Conservation (phyloP, 2,113 vertebrate genomes). For the Mobula birostris region DNA sequence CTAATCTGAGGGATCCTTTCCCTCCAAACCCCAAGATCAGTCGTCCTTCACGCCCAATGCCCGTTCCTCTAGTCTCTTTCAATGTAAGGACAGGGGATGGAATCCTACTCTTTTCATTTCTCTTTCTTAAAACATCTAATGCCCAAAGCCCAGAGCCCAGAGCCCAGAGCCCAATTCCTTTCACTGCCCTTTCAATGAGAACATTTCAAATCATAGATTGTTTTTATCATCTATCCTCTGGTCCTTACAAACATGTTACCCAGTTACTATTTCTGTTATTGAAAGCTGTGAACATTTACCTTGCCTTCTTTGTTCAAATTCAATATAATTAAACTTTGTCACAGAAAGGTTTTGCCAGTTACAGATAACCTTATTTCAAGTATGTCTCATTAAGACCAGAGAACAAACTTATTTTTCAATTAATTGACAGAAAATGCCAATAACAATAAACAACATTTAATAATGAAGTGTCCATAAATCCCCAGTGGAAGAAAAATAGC, state of each 20-base stretch:
- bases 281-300: background rate
- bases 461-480: background rate
- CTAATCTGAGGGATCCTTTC: background rate
- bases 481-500: background rate
- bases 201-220: background rate
- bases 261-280: background rate
- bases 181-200: background rate
- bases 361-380: background rate
- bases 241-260: background rate
- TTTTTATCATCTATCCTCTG: background rate
- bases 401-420: background rate
- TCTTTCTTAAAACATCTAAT: background rate
- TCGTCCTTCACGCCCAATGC: background rate
- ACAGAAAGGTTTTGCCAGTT: background rate
- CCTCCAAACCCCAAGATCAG: background rate
- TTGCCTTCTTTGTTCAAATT: background rate
- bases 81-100: background rate
- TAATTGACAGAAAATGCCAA: background rate
- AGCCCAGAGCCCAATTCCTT: background rate
- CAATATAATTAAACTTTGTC: background rate
- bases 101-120: background rate
- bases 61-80: background rate
- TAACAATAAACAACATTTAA: background rate
- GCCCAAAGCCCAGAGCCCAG: background rate
- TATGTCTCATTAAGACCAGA: background rate